A percentile compares a stretch with the other conserved stretches of the same genome.
Evolutionary conservation across 2,113 vertebrate genomes (phyloP).

Genomic region (Hemichromis elongatus): DNA sequence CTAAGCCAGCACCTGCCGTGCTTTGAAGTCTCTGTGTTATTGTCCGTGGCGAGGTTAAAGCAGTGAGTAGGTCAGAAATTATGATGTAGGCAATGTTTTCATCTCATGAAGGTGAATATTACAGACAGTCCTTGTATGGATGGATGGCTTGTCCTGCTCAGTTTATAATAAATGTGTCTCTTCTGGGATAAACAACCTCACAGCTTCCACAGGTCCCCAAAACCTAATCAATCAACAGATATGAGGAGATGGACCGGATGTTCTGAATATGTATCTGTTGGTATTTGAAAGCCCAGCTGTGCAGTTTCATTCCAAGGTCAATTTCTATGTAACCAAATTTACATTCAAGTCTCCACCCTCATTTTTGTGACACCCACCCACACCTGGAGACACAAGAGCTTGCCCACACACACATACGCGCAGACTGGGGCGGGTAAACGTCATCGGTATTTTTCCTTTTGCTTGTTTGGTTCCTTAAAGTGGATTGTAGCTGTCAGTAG

Average conservation of each 20-base stretch:
- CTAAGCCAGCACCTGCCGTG: neutral
- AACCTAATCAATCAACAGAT: neutral
- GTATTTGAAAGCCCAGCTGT: neutral
- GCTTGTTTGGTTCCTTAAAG: conserved; percentile 42
- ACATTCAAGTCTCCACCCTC: conserved; percentile 15
- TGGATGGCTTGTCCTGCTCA: neutral
- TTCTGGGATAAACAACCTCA: neutral
- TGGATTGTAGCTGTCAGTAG: conserved; percentile 50
- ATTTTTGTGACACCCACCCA: conserved; percentile 16
- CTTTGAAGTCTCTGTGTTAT: conserved; percentile 23
- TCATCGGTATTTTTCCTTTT: conserved; percentile 26
- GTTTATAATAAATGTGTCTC: neutral
- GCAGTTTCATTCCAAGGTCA: conserved; percentile 47
- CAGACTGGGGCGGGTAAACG: neutral
- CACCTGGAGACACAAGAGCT: conserved; percentile 33
- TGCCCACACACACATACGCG: neutral
- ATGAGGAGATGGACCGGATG: neutral
- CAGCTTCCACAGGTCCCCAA: neutral
- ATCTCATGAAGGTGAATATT: conserved; percentile 8
- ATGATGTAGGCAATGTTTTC: conserved; percentile 19
- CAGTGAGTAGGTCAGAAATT: conserved; percentile 4
- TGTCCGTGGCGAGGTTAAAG: conserved; percentile 38
- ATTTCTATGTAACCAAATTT: neutral
- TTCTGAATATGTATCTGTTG: neutral
- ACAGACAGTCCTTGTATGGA: neutral